A percentile compares a stretch with the other conserved stretches of the same genome.
phyloP scores from a whole-genome alignment of 2,113 vertebrate genomes.

The Turdus rufiventris region DNA sequence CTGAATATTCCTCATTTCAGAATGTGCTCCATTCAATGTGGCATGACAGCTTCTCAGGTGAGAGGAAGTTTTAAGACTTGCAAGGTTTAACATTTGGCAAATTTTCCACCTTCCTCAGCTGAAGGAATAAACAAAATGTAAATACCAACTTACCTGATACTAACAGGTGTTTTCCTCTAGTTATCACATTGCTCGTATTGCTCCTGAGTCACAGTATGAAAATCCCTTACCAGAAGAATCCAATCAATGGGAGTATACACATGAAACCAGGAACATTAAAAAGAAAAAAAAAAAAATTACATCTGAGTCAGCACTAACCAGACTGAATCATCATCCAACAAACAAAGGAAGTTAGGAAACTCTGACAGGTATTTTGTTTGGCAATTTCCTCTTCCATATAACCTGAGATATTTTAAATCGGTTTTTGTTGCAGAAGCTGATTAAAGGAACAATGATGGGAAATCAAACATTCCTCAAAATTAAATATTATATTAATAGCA shows the following conservation, averaged over 20 bases:
- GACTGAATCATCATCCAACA: conserved; percentile 11
- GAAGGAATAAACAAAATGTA: neutral
- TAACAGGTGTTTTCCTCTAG: neutral
- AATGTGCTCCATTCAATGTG: neutral
- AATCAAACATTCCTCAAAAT: neutral
- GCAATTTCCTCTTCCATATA: neutral
- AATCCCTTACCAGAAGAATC: neutral
- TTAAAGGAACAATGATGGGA: neutral
- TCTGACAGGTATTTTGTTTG: neutral
- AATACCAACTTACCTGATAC: neutral
- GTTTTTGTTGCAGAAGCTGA: neutral
- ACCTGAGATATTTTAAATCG: neutral
- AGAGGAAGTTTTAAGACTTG: neutral
- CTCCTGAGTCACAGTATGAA: neutral
- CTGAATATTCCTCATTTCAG: neutral
- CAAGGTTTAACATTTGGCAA: neutral
- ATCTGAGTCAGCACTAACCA: neutral
- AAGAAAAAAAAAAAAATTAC: neutral
- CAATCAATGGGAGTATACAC: neutral
- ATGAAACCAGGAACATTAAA: neutral
- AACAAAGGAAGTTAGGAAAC: conserved; percentile 17
- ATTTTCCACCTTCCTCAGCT: neutral
- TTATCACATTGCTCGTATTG: neutral
- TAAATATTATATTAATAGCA: neutral
- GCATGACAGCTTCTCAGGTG: neutral